Evolutionary conservation across 2,113 vertebrate species (phyloP).

Genomic region (Acrocephalus arundinaceus): DNA sequence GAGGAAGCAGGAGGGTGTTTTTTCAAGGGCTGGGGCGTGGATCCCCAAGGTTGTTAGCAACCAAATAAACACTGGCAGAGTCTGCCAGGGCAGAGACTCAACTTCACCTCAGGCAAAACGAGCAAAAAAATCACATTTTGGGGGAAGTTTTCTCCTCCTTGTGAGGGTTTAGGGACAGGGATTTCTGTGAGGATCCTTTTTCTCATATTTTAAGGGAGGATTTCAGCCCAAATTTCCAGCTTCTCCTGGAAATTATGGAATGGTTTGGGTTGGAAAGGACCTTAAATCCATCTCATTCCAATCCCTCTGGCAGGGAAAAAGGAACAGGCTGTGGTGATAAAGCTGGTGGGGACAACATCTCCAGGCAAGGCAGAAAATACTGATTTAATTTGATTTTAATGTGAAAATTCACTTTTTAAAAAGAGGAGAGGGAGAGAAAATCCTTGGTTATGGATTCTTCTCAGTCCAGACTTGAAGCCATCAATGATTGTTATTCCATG

Average conservation of each 20-base stretch:
- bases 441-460: background rate
- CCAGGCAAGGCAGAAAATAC: background rate
- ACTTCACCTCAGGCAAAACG: background rate
- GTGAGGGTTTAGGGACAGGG: background rate
- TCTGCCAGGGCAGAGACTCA: background rate
- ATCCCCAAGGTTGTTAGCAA: conserved; percentile 34
- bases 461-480: background rate
- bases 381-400: background rate
- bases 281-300: background rate
- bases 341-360: background rate
- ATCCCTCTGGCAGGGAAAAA: background rate
- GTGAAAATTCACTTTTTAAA: background rate
- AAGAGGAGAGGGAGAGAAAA: background rate
- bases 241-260: no score
- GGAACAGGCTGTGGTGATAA: background rate
- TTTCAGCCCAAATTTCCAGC: background rate
- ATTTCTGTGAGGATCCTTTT: background rate
- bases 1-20: background rate
- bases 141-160: background rate
- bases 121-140: background rate
- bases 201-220: background rate
- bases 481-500: background rate
- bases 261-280: no score
- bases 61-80: background rate
- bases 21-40: background rate